Percentiles rank a stretch among this genome's conserved stretches.
Conservation (phyloP, 2,888 invertebrate species). For the Pseudococcus jackbeardsleyi region DNA sequence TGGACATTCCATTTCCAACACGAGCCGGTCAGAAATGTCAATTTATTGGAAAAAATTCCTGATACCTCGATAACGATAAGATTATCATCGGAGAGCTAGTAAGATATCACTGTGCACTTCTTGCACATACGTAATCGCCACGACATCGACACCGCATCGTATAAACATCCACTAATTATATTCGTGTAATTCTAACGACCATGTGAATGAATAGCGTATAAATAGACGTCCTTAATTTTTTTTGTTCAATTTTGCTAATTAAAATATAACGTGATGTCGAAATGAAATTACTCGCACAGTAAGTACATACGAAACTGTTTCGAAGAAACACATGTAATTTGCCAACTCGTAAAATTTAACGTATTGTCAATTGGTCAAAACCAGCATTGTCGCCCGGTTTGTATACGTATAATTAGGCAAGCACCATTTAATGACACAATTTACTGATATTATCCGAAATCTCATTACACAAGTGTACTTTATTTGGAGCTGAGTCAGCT, state of each 20-base stretch:
- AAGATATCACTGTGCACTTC: not conserved
- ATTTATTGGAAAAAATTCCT: not conserved
- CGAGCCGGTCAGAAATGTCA: not conserved
- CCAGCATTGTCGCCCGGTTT: not conserved
- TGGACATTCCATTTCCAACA: not conserved
- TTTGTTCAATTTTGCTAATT: conserved; percentile 36
- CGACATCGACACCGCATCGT: no score
- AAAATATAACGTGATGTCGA: conserved; percentile 43
- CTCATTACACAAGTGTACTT: not conserved
- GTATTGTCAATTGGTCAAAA: not conserved
- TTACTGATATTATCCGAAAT: not conserved
- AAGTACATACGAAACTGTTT: not conserved
- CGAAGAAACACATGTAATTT: conserved; percentile 34
- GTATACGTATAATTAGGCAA: no score
- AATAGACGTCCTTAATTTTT: conserved; percentile 45
- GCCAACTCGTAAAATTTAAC: conserved; percentile 28
- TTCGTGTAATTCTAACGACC: conserved; percentile 29
- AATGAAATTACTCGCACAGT: not conserved
- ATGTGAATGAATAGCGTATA: not conserved
- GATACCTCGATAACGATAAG: not conserved
- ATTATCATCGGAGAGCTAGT: not conserved
- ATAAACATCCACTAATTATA: conserved; percentile 6
- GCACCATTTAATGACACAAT: no score
- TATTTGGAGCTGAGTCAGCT: no score
- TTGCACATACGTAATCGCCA: no score